Percentiles rank a stretch among this genome's conserved stretches.
These are phyloP conservation scores for Diuraphis noxia DNA, from an alignment of 1,140 invertebrate genomes.

Conservation along the genomic window DNA sequence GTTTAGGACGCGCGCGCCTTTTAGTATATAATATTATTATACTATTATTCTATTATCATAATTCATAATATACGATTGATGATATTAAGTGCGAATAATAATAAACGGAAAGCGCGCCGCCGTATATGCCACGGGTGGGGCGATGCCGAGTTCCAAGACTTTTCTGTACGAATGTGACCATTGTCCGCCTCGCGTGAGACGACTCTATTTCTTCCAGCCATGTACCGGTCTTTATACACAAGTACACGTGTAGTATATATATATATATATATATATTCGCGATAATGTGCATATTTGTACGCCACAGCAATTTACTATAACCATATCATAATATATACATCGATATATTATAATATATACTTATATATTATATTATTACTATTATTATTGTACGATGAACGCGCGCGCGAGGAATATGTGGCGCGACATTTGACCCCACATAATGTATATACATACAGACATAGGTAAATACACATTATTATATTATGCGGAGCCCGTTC, in stretches of 20 bases:
- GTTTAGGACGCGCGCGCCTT: background rate
- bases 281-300: background rate
- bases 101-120: background rate
- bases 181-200: background rate
- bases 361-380: too few relatives aligned
- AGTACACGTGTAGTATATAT: background rate
- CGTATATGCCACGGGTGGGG: background rate
- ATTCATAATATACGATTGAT: background rate
- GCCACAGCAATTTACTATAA: background rate
- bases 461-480: background rate
- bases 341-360: background rate
- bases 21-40: too few relatives aligned
- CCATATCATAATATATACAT: too few relatives aligned
- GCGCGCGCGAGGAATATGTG: background rate
- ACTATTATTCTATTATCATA: background rate
- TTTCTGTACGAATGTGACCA: background rate
- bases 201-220: conserved; percentile 24
- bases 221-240: background rate
- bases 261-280: background rate
- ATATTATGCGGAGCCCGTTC: background rate
- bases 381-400: background rate
- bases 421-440: background rate
- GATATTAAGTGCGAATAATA: background rate
- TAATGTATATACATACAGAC: background rate
- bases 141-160: background rate